These are phyloP conservation scores for Acinonyx jubatus DNA, from an alignment of 2,113 vertebrate species.

Conservation along the genomic window DNA sequence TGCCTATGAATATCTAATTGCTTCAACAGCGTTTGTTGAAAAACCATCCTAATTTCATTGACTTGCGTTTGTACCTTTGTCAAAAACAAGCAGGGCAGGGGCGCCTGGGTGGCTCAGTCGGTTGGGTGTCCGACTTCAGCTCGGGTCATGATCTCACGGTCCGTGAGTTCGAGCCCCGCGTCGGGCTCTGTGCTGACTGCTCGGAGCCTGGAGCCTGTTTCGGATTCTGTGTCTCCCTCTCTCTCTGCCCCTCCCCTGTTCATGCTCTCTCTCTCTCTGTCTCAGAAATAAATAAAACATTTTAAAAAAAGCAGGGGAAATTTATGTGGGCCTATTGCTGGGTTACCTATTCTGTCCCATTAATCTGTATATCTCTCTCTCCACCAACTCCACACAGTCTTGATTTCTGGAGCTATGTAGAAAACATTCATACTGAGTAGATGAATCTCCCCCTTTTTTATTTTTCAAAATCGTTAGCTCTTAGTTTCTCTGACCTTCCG, in stretches of 20 bases:
- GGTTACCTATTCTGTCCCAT: background rate
- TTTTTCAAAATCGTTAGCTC: background rate
- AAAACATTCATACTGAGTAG: background rate
- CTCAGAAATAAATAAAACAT: too few relatives aligned
- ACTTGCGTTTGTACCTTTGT: background rate
- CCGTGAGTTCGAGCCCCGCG: too few relatives aligned
- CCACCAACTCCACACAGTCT: background rate
- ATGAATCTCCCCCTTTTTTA: background rate
- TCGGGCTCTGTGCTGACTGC: too few relatives aligned
- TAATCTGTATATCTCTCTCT: background rate
- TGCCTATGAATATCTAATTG: background rate
- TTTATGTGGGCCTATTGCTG: background rate
- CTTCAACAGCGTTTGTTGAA: background rate
- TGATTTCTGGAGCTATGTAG: background rate
- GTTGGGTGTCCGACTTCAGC: too few relatives aligned
- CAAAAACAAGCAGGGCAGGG: background rate
- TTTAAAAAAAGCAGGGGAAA: background rate
- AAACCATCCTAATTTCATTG: background rate
- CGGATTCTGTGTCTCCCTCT: too few relatives aligned
- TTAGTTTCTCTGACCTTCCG: background rate
- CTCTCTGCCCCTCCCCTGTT: too few relatives aligned
- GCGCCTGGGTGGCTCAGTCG: too few relatives aligned
- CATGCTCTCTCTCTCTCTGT: too few relatives aligned
- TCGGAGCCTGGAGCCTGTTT: too few relatives aligned
- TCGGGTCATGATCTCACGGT: too few relatives aligned